These are phyloP conservation scores for Tetragnatha versicolor DNA, from an alignment of 1,140 invertebrate species.

Conservation along the genomic window DNA sequence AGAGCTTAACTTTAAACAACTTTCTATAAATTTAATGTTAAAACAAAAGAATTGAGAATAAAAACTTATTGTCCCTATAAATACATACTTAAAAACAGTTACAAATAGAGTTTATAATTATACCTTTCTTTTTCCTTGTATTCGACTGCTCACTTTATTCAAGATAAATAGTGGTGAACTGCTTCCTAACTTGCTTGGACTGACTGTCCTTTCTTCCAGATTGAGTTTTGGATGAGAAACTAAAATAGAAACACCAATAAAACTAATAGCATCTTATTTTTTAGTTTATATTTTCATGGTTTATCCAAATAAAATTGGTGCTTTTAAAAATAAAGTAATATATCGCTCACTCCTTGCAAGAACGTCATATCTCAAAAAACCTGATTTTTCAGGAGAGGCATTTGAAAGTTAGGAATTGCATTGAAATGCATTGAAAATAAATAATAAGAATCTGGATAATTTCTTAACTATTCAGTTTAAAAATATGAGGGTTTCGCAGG, in stretches of 20 bases:
- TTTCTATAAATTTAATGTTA: too few relatives aligned
- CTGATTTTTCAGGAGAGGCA: too few relatives aligned
- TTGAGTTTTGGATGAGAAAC: slow-evolving; percentile 18
- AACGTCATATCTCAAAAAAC: not conserved
- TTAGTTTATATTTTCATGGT: too few relatives aligned
- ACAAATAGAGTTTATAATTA: not conserved
- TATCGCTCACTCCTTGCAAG: not conserved
- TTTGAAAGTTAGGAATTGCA: too few relatives aligned
- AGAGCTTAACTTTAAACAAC: too few relatives aligned
- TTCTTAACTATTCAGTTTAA: too few relatives aligned
- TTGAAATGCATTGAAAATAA: too few relatives aligned
- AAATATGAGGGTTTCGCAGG: too few relatives aligned
- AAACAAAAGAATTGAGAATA: too few relatives aligned
- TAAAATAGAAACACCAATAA: slow-evolving; percentile 6
- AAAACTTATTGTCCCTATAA: too few relatives aligned
- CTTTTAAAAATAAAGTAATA: not conserved
- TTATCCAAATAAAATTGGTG: not conserved
- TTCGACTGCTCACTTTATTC: slow-evolving; percentile 35
- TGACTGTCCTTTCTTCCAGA: slow-evolving; percentile 39
- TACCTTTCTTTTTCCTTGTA: slow-evolving; percentile 45
- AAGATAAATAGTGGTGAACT: slow-evolving; percentile 43
- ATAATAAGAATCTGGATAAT: too few relatives aligned
- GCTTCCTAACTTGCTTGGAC: slow-evolving; percentile 27
- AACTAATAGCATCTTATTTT: too few relatives aligned
- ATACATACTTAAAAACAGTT: not conserved